These are phyloP conservation scores for Cavia porcellus DNA, from an alignment of 2,113 vertebrate species.

Conservation along the genomic window DNA sequence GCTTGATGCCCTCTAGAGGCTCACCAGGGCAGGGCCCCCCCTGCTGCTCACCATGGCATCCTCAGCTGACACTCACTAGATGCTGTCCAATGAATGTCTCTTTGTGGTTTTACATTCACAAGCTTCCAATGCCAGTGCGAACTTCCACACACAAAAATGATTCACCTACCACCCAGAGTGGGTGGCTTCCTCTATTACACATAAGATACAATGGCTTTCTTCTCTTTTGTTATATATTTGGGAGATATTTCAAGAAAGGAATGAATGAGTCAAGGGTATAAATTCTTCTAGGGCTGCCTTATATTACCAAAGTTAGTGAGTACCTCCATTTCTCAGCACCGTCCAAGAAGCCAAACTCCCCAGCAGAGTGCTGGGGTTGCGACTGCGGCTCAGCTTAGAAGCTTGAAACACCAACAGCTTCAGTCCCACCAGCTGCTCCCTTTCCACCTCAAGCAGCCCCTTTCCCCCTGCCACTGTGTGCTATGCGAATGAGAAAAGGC, in stretches of 20 bases:
- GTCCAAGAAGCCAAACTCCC: not conserved
- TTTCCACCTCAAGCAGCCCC: not conserved
- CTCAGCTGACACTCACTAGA: not conserved
- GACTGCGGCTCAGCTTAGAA: not conserved
- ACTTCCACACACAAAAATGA: not conserved
- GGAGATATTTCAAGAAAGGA: not conserved
- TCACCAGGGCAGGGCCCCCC: not conserved
- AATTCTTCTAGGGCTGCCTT: slow-evolving; percentile 23
- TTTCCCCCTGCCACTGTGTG: not conserved
- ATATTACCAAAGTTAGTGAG: not conserved
- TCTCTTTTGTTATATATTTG: not conserved
- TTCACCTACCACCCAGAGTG: not conserved
- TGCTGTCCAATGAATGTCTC: not conserved
- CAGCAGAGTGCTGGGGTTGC: not conserved
- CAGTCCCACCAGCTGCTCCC: not conserved
- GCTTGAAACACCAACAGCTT: not conserved
- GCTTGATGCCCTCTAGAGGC: not conserved
- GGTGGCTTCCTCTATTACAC: not conserved
- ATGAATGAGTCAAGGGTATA: not conserved
- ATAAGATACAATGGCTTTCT: not conserved
- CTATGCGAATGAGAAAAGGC: not conserved
- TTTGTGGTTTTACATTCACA: not conserved
- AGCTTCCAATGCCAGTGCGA: not conserved
- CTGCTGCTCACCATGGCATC: not conserved
- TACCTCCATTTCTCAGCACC: not conserved